These are phyloP conservation scores for Sarcoramphus papa DNA, from an alignment of 2,797 vertebrate genomes.

Conservation along the genomic window DNA sequence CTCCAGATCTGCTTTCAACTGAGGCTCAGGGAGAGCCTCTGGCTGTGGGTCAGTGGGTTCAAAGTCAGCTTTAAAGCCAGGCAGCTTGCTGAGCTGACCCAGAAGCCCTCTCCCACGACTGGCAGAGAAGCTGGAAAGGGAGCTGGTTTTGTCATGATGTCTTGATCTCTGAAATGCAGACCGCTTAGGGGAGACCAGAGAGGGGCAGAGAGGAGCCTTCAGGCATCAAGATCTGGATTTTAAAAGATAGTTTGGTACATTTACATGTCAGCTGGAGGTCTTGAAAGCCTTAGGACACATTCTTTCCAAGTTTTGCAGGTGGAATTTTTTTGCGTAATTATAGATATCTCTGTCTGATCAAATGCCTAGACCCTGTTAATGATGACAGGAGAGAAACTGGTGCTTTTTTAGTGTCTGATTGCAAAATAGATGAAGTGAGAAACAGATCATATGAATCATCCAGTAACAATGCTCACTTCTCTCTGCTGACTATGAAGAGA, in stretches of 20 bases:
- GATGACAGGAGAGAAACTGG: background rate
- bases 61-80: background rate
- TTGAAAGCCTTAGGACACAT: background rate
- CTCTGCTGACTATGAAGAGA: background rate
- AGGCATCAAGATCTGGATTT: background rate
- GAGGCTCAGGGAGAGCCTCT: background rate
- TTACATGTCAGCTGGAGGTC: background rate
- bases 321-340: background rate
- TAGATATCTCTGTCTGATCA: background rate
- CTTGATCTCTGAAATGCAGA: background rate
- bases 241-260: background rate
- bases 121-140: background rate
- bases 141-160: background rate
- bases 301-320: background rate
- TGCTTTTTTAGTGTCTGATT: background rate
- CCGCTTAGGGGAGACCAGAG: background rate
- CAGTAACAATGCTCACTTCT: background rate
- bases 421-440: background rate
- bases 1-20: background rate
- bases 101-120: background rate
- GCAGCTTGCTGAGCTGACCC: background rate
- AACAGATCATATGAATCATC: background rate
- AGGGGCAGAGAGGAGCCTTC: background rate
- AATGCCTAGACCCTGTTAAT: background rate
- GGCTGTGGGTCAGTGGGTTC: rapidly evolving